Conservation (phyloP, 2,888 invertebrate genomes). For the Zonitis immaculata region DNA sequence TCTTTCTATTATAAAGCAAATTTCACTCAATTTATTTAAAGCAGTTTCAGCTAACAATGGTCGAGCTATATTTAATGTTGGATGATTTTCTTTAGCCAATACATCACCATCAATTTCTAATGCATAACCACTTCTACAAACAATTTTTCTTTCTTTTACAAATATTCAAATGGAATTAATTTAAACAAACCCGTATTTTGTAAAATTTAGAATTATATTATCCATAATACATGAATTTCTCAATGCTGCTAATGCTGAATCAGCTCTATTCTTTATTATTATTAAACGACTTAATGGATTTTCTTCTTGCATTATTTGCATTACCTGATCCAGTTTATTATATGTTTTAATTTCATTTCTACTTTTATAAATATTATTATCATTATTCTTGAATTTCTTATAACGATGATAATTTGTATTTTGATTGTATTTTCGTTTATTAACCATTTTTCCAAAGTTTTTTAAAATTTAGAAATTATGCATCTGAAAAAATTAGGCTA, state of each 20-base stretch:
- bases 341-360: neutral
- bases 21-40: conserved; percentile 4
- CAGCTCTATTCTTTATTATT: neutral
- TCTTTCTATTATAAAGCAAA: conserved; percentile 9
- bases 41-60: neutral
- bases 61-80: neutral
- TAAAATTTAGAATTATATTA: neutral
- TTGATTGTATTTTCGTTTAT: too few species aligned
- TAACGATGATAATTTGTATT: too few species aligned
- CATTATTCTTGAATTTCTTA: too few species aligned
- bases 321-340: neutral
- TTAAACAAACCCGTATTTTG: neutral
- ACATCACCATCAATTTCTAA: neutral
- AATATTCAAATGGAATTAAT: neutral
- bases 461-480: too few species aligned
- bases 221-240: neutral
- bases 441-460: too few species aligned
- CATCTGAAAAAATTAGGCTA: too few species aligned
- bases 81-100: neutral
- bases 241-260: neutral
- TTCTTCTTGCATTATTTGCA: neutral
- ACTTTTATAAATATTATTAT: too few species aligned
- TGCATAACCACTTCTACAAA: neutral
- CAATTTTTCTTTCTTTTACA: neutral
- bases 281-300: neutral